Evolutionary conservation across 2,113 vertebrate genomes (phyloP).

Genomic region (Rhinichthys klamathensis): DNA sequence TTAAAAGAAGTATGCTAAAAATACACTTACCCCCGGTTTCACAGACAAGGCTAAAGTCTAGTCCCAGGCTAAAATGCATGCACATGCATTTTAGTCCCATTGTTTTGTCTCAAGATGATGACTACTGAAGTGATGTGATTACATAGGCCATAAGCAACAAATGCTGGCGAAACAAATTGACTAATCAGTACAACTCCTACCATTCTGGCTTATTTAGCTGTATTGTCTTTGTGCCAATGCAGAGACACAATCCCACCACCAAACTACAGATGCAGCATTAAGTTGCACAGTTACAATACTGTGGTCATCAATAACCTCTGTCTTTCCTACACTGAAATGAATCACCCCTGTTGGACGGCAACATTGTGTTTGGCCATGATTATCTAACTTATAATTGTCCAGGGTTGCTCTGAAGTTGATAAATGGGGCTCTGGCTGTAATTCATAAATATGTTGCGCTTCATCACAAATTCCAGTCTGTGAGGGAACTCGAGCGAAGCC

Average conservation of each 20-base stretch:
- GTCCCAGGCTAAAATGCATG: too few species aligned
- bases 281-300: constrained; percentile 72
- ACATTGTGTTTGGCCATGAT: constrained; percentile 72
- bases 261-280: constrained; percentile 59
- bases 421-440: constrained; percentile 69
- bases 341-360: constrained; percentile 65
- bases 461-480: constrained; percentile 66
- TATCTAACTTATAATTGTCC: constrained; percentile 74
- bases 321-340: constrained; percentile 69
- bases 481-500: not conserved
- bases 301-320: constrained; percentile 75
- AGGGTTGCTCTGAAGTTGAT: constrained; percentile 71
- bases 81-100: too few species aligned
- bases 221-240: constrained; percentile 34
- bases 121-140: not conserved
- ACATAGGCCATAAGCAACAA: not conserved
- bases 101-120: not conserved
- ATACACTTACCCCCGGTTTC: too few species aligned
- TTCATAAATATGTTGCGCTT: constrained; percentile 74
- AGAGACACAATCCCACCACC: not conserved
- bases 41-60: too few species aligned
- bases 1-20: too few species aligned
- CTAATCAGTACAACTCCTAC: not conserved
- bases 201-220: not conserved
- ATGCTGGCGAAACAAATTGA: not conserved